Percentiles rank a stretch among this genome's conserved stretches.
These are phyloP conservation scores for Oryzias dopingdopingensis DNA, from an alignment of 2,797 vertebrate genomes.

Conservation along the genomic window DNA sequence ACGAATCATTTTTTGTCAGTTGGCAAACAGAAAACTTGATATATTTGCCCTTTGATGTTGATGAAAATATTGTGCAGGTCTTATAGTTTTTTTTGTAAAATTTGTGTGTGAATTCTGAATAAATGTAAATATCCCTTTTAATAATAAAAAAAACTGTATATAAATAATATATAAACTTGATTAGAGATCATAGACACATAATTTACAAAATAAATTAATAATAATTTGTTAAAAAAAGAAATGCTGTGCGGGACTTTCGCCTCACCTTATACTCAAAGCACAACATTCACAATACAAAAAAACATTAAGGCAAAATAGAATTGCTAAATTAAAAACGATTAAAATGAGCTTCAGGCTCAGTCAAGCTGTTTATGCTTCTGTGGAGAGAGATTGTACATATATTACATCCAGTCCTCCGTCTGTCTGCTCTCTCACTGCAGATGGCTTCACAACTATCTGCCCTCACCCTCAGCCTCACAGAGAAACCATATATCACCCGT, in stretches of 20 bases:
- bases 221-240: constrained; percentile 33
- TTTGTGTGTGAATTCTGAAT: no score
- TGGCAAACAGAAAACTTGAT: no score
- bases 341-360: constrained; percentile 55
- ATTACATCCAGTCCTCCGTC: constrained; percentile 55
- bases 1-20: no score
- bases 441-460: constrained; percentile 75
- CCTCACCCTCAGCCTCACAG: constrained; percentile 57
- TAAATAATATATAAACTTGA: constrained; percentile 4
- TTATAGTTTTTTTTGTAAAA: no score
- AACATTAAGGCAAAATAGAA: constrained; percentile 67
- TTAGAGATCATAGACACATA: no score
- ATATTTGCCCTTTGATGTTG: no score
- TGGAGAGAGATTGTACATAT: constrained; percentile 39
- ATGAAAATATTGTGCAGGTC: no score
- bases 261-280: constrained; percentile 32
- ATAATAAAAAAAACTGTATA: background rate
- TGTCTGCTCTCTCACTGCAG: constrained; percentile 76
- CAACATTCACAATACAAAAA: constrained; percentile 59
- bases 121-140: background rate
- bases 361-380: constrained; percentile 45
- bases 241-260: constrained; percentile 17
- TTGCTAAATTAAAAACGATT: constrained; percentile 46
- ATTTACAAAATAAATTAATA: constrained; percentile 13
- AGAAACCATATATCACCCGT: constrained; percentile 60